A percentile compares a stretch with the other conserved stretches of the same genome.
phyloP scores from a whole-genome alignment of 1,140 invertebrate species.

The Drosophila eugracilis region DNA sequence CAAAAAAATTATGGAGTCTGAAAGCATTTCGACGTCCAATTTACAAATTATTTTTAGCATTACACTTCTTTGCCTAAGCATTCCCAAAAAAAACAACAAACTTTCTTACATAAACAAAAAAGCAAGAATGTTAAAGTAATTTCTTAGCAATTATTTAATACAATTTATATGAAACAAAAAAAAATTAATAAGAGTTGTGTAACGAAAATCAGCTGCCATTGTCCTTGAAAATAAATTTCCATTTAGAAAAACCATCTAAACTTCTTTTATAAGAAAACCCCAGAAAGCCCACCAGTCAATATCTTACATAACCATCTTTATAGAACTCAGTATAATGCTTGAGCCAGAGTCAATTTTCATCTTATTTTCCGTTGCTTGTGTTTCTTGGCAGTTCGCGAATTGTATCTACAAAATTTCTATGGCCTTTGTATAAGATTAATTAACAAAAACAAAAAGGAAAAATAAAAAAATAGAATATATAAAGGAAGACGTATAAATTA shows the following conservation, averaged over 20 bases:
- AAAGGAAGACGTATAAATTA: constrained; percentile 45
- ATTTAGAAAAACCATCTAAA: constrained; percentile 10
- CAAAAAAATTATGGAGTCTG: constrained; percentile 42
- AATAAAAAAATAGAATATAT: constrained; percentile 27
- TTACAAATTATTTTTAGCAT: constrained; percentile 43
- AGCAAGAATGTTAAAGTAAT: constrained; percentile 36
- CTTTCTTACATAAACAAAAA: constrained; percentile 25
- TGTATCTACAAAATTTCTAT: constrained; percentile 53
- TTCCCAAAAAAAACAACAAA: constrained; percentile 40
- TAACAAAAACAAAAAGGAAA: constrained; percentile 14
- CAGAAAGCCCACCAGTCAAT: constrained; percentile 63
- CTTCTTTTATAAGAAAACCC: constrained; percentile 26
- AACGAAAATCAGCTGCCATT: constrained; percentile 56
- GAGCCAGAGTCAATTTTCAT: constrained; percentile 17
- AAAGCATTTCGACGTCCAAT: constrained; percentile 46
- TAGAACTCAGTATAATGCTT: constrained; percentile 29
- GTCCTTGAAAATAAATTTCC: constrained; percentile 18
- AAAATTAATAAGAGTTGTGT: constrained; percentile 14
- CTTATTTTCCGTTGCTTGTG: constrained; percentile 44
- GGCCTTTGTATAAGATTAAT: constrained; percentile 61
- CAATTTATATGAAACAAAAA: constrained; percentile 16
- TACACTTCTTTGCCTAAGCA: constrained; percentile 53
- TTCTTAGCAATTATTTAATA: constrained; percentile 54
- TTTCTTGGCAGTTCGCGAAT: constrained; percentile 28
- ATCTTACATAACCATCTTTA: constrained; percentile 23